These are phyloP conservation scores for Automeris io DNA, from an alignment of 2,888 invertebrate species.

Conservation along the genomic window DNA sequence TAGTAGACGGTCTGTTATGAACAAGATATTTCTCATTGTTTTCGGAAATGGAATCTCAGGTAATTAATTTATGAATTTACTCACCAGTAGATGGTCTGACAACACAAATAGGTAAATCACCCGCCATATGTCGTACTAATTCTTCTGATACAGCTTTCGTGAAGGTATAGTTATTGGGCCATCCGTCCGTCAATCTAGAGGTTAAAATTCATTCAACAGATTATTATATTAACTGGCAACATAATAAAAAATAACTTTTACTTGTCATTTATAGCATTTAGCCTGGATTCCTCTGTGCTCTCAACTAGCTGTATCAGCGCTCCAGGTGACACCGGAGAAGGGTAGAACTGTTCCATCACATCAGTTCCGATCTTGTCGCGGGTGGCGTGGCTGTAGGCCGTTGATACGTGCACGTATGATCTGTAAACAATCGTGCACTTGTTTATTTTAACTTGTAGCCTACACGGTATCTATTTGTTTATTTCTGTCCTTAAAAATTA, in stretches of 20 bases:
- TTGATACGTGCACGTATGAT: constrained; percentile 31
- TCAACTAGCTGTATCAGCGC: constrained; percentile 25
- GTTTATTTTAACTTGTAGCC: too few relatives aligned
- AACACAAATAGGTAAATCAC: constrained; percentile 79
- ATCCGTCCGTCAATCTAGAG: constrained; percentile 61
- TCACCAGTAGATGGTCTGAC: constrained; percentile 88
- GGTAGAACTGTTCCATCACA: constrained; percentile 26
- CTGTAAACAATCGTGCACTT: constrained; percentile 26
- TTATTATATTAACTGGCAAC: not conserved
- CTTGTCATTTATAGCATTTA: constrained; percentile 15
- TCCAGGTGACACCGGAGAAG: constrained; percentile 18
- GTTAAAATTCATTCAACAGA: not conserved
- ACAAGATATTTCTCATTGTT: too few relatives aligned
- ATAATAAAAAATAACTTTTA: constrained; percentile 11
- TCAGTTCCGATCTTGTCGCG: constrained; percentile 4
- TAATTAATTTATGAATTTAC: too few relatives aligned
- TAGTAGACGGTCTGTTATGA: too few relatives aligned
- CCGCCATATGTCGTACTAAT: constrained; percentile 69
- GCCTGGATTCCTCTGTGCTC: constrained; percentile 12
- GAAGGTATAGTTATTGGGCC: constrained; percentile 85
- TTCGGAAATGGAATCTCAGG: too few relatives aligned
- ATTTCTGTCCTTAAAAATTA: too few relatives aligned
- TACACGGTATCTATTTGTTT: too few relatives aligned
- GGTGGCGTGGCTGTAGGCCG: constrained; percentile 60
- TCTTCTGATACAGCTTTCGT: constrained; percentile 85